Evolutionary conservation across 2,888 invertebrate species (phyloP), one percentile per base, ranked within the genome.

Genomic region (Thymelicus sylvestris): DNA sequence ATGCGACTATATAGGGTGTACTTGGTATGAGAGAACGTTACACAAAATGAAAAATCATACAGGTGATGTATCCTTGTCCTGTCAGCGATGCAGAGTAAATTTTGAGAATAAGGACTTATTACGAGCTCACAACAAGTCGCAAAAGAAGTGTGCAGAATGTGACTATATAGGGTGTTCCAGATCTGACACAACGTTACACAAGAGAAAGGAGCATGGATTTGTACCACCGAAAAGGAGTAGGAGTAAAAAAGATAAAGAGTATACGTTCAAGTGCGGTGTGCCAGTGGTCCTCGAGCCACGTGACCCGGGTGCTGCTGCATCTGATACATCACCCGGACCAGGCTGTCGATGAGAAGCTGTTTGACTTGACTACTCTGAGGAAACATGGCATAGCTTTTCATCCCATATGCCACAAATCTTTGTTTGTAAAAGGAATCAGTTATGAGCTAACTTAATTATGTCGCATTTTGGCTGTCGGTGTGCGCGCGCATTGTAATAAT

Each of bases 251-350:
- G 77, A 72, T 15, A 74, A 19, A 19, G 19, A 19, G 19, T 2
- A 71, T 0, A 48, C 74, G 12, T 91, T 89, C 19, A 73, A 76
- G 92, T 38, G 74, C 74, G 0, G 59, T 84, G 0, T 92, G 92
- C 19, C 70, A 76, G 0, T 92, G 91, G 91, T 73, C 74, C 0
- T 86, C 86, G 0, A 82, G 74, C 2, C 77, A 74, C 0, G 81
- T 80, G 3, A 79, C 84, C 0, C 81, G 83, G 50, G 85, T 90
- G 0, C 72, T 92, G 5, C 63, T 92, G 48, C 92, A 92, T 78
- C 71, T 92, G n/a, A 88, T 92, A 0, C 92, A 92, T 15, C 92
- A 92, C 69, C 92, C 92, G 0, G 78, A 81, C 0, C 92, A 91
- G 48, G 55, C 41, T 0, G 83, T 90, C 0, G 81, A 86, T 19